Conservation (phyloP, 92 coral and sea anemone species). For the Anthopleura xanthogrammica region DNA sequence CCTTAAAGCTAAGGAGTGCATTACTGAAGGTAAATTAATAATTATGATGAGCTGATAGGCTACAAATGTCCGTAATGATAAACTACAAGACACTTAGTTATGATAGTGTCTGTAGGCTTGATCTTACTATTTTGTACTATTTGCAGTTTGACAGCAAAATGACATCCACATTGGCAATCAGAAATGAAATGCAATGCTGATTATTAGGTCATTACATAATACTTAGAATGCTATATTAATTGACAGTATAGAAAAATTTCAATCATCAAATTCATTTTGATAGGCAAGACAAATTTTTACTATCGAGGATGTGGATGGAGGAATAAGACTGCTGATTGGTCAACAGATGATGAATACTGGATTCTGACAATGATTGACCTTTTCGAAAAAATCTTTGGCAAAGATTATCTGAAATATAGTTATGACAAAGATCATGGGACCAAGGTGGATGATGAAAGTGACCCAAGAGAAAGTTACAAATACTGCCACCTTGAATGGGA, state of each 20-base stretch:
- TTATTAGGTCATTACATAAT: too few species aligned
- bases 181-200: too few species aligned
- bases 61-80: background rate
- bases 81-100: too few species aligned
- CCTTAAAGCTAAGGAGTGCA: constrained; percentile 11
- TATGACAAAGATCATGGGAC: background rate
- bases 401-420: background rate
- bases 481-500: background rate
- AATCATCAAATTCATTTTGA: background rate
- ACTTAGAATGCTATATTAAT: too few species aligned
- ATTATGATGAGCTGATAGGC: background rate
- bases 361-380: background rate
- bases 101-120: too few species aligned
- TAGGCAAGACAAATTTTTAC: background rate
- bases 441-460: background rate
- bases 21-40: constrained; percentile 9
- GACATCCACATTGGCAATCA: too few species aligned
- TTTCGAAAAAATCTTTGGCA: constrained; percentile 1
- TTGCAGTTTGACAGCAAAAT: too few species aligned
- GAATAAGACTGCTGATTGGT: constrained; percentile 2
- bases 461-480: background rate
- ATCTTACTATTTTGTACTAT: too few species aligned
- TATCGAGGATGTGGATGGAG: constrained; percentile 20
- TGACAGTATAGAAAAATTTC: background rate
- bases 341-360: background rate